Evolutionary conservation across 2,888 invertebrate species (phyloP), one percentile per base, ranked within the genome.

Genomic region (Myopa testacea): DNA sequence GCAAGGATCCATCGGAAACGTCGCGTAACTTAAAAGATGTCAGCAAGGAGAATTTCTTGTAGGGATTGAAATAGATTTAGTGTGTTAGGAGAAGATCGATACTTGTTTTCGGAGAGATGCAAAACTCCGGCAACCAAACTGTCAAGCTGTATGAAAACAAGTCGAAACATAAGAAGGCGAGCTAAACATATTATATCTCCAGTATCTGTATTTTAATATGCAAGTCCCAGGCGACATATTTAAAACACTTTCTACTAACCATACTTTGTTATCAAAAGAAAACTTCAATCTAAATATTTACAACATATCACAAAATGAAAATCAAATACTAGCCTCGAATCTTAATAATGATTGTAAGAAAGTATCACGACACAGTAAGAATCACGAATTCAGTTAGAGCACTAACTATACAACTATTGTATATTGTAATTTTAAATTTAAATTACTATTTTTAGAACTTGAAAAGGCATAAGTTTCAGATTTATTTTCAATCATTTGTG

Each of bases 11-110:
- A 67, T 82, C 83, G 79, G 84, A 84, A 75, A 82, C 81, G 75
- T 79, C 82, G 78, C 82, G 83, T 80, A 82, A 81, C 76, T 80
- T 83, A 78, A 81, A 82, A 68, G 84, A 84, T 80, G 80, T 80
- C 67, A 78, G 81, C 78, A 84, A 83, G 80, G 84, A 84, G 80
- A 84, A 83, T 76, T 85, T 84, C 82, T 83, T 85, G 77, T 85
- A 84, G 76, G 80, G 55, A n/a, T 65, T 12, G 55, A 4, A 71
- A 71, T n/a, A 71, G 19, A n/a, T 58, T 26, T 37, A 26, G 10
- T 45, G 45, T 45, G 10, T 8, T 10, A 45, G 26, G 45, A 45
- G 45, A 45, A 45, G 45, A 26, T 45, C 45, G 45, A 45, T 45
- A 45, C 6, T 1, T 45, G 45, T 45, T 45, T 40, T 45, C 10